Base-by-base conservation (phyloP, 2,888 invertebrate species). In the Spialia ferax region DNA sequence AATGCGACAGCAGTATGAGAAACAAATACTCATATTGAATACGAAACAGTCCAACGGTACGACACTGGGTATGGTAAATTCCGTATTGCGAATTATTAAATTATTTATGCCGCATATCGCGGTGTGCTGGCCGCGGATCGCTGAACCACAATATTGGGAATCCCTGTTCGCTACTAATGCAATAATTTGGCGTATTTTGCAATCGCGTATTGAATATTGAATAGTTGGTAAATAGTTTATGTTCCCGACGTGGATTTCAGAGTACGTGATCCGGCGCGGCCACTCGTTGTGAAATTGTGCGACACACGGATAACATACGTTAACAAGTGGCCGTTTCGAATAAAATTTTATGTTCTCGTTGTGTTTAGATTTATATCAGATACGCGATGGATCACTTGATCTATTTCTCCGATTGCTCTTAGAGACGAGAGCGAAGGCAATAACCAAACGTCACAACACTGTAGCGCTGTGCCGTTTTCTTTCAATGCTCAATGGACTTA, bases 181-280 rank as follows among this genome's bases (percentile, higher is more conserved):
- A 93, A 93, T 93, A 93, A 93, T 93, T 93, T 93, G 93, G 93
- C 88, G 93, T 93, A 93, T 93, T 93, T 93, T 93, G 89, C 91
- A 91, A 92, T 92, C 91, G 90, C 88, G 89, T 89, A 91, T 93
- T 91, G 93, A 93, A 93, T 93, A 92, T 92, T 92, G 89, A 92
- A 91, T 89, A 87, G 89, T 88, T 84, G 75, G 88, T 93, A 93
- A 93, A 93, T 93, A 92, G 93, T 93, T 93, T 91, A 93, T 93
- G 92, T 88, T 90, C 85, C 84, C 88, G 81, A 82, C 88, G 90
- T 87, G 88, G 88, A 91, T 93, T 93, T 91, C 86, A 87, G 88
- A 83, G 86, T 87, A 91, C 90, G 93, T 92, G 91, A 88, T 88
- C 82, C 85, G 82, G 84, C 85, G 84, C 81, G 84, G 73, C 78